phyloP scores from a whole-genome alignment of 2,888 invertebrate species.

The Halocaridina rubra region DNA sequence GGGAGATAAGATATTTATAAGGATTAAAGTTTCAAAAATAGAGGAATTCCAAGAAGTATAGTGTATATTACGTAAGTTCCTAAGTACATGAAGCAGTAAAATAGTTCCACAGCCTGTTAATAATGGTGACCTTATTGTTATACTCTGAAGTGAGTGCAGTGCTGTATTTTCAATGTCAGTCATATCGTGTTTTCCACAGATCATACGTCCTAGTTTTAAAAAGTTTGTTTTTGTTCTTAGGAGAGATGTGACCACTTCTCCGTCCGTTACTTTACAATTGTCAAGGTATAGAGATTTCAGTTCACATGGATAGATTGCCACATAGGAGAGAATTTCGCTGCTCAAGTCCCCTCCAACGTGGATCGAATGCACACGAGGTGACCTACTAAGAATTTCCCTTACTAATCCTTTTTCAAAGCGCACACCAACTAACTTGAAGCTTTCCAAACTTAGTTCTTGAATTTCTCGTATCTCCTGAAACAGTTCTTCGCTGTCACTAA shows the following conservation, averaged over 20 bases:
- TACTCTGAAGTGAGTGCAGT: not conserved
- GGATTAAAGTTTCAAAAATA: not conserved
- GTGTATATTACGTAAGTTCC: not conserved
- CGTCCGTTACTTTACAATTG: not conserved
- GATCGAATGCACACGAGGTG: not conserved
- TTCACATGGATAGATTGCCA: not conserved
- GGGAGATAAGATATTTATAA: not conserved
- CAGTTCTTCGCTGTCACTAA: not conserved
- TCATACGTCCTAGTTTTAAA: conserved; percentile 64
- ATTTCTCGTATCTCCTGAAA: not conserved
- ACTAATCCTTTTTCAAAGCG: not conserved
- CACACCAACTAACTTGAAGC: not conserved
- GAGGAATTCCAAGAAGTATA: conserved; percentile 2
- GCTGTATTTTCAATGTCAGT: not conserved
- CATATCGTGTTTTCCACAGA: not conserved
- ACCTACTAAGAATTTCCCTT: not conserved
- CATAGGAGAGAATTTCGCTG: not conserved
- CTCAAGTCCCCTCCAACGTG: not conserved
- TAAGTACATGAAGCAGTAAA: not conserved
- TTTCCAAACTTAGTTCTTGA: not conserved
- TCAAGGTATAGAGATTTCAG: not conserved
- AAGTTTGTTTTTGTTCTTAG: conserved; percentile 70
- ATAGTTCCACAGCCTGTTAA: not conserved
- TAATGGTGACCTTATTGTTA: not conserved
- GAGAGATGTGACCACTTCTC: conserved; percentile 65